Base-by-base conservation (phyloP, 2,113 vertebrate species). In the Eudorcas thomsonii region DNA sequence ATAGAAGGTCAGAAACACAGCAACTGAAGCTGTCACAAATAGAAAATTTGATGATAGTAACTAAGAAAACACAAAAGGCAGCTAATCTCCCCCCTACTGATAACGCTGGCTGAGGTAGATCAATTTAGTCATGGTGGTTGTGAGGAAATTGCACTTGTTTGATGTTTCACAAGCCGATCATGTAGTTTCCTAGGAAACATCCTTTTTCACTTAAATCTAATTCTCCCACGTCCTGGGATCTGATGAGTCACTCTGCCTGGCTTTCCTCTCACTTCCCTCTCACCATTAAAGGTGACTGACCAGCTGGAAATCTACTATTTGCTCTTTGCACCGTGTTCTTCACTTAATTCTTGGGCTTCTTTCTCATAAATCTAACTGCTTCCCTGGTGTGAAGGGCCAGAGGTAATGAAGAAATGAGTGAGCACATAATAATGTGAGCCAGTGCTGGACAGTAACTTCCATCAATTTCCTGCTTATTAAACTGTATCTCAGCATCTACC, bases 121-220 rank as follows among this genome's bases (percentile, higher is more conserved):
- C 99, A 98, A 98, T 99, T 99, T 98, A 98, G 98, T 98, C 80
- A 92, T 94, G 98, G 98, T 92, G 98, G 98, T 98, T 98, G 98
- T 98, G 98, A 98, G 98, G 98, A 99, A 99, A 99, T 99, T 98
- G 98, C 98, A 98, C 98, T 98, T 98, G 98, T 99, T 99, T 99
- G 99, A 99, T 98, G 98, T 98, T 98, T 97, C 98, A 97, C 98
- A 98, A 99, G 98, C 98, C 98, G 98, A 99, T 99, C 99, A 98
- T 98, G 99, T 98, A 97, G 99, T 99, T 99, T 99, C 99, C 99
- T 99, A 99, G 99, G 99, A 99, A 99, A 99, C 99, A 98, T 98
- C 98, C 97, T 98, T 98, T 98, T 98, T 98, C 98, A 97, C 99
- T 99, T 99, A 99, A 98, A 98, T 98, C 98, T 99, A 98, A 99